Base-by-base conservation (phyloP, 2,113 vertebrate genomes). In the Gavialis gangeticus region DNA sequence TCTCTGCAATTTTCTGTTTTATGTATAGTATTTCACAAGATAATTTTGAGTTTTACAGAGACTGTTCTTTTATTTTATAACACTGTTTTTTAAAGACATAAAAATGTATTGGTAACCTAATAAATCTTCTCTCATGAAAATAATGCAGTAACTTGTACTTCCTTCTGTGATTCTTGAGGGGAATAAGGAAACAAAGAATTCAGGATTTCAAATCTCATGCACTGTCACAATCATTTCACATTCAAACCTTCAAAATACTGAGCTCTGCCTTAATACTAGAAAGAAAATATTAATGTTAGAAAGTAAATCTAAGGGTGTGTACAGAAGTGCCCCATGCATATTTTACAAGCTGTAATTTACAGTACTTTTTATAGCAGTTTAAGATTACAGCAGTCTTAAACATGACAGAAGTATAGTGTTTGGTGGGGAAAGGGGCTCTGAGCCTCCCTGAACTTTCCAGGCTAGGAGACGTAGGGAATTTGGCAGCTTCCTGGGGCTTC, bases 111-210 rank as follows among this genome's bases (percentile, higher is more conserved):
- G 21, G 21, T 56, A 17, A 30, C 3, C 24, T 2, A 56, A 71
- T n/a, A 88, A 62, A 67, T 16, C 13, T 91, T 89, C 25, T 83
- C 4, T 59, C 69, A 30, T 21, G 66, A 2, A 82, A 27, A 5
- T 10, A 81, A 9, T 4, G 27, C 87, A 85, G 59, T 75, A 66
- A 76, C 28, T 19, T 62, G 55, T 60, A 54, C 2, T 81, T 46
- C 2, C 21, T 66, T 82, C 62, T 63, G 15, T 62, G 17, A 59
- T 76, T 71, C 67, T 46, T 83, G 16, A 88, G 2, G 34, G 9
- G 88, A 90, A 82, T 19, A 85, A 91, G 85, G 55, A 60, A 82
- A 87, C 17, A 85, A 91, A 87, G 55, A 60, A 82, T 85, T 64
- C 2, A 69, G 3, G 1, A 25, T 15, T 84, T 79, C 9, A 75